phyloP scores from a whole-genome alignment of 2,888 invertebrate species.

The Dysmachus trigonus region DNA sequence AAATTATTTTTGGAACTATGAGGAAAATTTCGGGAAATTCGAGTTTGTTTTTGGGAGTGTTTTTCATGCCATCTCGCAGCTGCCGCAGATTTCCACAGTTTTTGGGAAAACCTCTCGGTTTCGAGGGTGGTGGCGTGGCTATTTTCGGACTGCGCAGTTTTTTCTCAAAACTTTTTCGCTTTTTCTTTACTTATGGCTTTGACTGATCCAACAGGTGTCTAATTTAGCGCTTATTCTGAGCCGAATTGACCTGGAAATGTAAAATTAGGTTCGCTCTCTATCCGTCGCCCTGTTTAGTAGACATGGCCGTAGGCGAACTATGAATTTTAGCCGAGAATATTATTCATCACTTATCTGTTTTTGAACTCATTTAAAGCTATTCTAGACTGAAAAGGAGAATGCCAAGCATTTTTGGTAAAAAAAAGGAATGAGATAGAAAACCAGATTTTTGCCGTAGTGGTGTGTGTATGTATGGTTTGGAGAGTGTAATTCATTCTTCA shows the following conservation, averaged over 20 bases:
- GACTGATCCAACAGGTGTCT: conserved; percentile 24
- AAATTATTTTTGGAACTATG: conserved; percentile 9
- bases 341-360: not conserved
- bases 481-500: too few relatives aligned
- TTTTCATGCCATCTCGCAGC: not conserved
- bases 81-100: not conserved
- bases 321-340: not conserved
- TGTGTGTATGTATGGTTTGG: too few relatives aligned
- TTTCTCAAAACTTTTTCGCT: not conserved
- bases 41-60: conserved; percentile 29
- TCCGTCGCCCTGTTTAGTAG: not conserved
- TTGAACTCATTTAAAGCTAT: not conserved
- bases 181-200: conserved; percentile 13
- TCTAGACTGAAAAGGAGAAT: not conserved
- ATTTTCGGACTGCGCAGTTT: not conserved
- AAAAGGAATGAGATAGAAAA: too few relatives aligned
- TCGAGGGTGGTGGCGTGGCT: not conserved
- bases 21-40: not conserved
- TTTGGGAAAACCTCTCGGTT: not conserved
- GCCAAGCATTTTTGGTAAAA: not conserved
- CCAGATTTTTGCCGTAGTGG: too few relatives aligned
- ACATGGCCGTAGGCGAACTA: not conserved
- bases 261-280: not conserved
- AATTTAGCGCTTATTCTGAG: conserved; percentile 23
- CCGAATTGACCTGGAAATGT: conserved; percentile 8